phyloP scores from a whole-genome alignment of 1,140 invertebrate species.

The Drosophila suzukii region DNA sequence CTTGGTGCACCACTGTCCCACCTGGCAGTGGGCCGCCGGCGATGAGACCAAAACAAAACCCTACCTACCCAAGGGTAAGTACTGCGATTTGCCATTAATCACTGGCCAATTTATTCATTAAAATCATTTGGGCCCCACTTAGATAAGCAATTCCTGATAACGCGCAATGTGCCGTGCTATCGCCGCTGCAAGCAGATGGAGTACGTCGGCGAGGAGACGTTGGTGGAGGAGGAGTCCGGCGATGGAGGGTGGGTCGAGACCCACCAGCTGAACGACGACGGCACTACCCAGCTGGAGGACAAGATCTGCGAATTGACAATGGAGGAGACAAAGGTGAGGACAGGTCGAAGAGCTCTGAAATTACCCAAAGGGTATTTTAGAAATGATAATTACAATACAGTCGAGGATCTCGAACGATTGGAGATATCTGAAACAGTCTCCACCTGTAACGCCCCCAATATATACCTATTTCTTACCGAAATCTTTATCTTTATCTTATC shows the following conservation, averaged over 20 bases:
- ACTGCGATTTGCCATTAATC: constrained; percentile 5
- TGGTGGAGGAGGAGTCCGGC: constrained; percentile 94
- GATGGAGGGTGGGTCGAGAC: constrained; percentile 99
- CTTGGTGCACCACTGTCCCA: constrained; percentile 99
- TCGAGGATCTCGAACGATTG: too few relatives aligned
- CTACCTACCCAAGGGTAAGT: constrained; percentile 91
- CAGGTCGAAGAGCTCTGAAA: neutral
- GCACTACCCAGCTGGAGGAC: constrained; percentile 83
- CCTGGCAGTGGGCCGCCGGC: constrained; percentile 98
- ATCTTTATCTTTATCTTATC: neutral
- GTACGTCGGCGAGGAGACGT: constrained; percentile 94
- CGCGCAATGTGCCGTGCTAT: constrained; percentile 97
- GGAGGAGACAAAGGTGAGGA: constrained; percentile 85
- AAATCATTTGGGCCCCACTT: constrained; percentile 21
- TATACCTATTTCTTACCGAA: too few relatives aligned
- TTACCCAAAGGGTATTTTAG: too few relatives aligned
- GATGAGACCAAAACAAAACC: constrained; percentile 94
- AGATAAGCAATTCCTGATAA: constrained; percentile 99
- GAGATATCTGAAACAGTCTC: too few relatives aligned
- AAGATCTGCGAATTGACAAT: constrained; percentile 89
- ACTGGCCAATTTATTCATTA: constrained; percentile 4
- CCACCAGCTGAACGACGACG: constrained; percentile 88
- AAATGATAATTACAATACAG: too few relatives aligned
- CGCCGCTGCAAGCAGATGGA: constrained; percentile 97
- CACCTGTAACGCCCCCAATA: too few relatives aligned